Conservation (phyloP, 2,113 vertebrate species). For the Oenanthe melanoleuca region DNA sequence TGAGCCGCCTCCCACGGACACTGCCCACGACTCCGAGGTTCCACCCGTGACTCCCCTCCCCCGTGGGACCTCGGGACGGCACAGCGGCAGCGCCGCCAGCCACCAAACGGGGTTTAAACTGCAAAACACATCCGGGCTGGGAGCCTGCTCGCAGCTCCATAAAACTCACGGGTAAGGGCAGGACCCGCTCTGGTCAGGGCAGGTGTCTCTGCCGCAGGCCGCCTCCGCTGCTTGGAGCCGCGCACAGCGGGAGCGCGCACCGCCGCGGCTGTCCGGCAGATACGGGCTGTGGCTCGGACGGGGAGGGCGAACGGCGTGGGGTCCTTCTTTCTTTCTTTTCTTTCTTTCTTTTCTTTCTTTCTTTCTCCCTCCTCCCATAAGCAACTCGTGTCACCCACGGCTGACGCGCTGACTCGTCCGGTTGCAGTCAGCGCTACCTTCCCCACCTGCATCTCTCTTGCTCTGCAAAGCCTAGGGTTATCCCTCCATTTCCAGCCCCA, state of each 20-base stretch:
- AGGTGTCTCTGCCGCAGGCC: neutral
- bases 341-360: neutral
- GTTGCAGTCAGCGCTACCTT: neutral
- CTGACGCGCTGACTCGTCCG: accelerated
- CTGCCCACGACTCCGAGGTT: accelerated
- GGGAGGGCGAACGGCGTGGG: accelerated
- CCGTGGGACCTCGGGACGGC: neutral
- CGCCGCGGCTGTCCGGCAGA: neutral
- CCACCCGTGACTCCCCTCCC: neutral
- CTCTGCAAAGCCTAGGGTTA: neutral
- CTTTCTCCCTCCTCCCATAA: neutral
- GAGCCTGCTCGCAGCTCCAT: constrained; percentile 27
- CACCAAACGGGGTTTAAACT: neutral
- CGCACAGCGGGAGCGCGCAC: neutral
- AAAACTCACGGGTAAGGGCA: constrained; percentile 28
- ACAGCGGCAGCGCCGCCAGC: neutral
- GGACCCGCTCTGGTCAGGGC: constrained; percentile 11
- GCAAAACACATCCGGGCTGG: constrained; percentile 33
- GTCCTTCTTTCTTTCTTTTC: neutral
- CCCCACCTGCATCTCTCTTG: too few species aligned
- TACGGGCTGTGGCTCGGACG: neutral
- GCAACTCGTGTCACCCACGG: neutral
- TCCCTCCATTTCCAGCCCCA: neutral
- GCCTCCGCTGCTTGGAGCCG: neutral
- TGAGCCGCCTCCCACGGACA: accelerated